Evolutionary conservation across 2,888 invertebrate species (phyloP).

Genomic region (Eucera pruinosa): DNA sequence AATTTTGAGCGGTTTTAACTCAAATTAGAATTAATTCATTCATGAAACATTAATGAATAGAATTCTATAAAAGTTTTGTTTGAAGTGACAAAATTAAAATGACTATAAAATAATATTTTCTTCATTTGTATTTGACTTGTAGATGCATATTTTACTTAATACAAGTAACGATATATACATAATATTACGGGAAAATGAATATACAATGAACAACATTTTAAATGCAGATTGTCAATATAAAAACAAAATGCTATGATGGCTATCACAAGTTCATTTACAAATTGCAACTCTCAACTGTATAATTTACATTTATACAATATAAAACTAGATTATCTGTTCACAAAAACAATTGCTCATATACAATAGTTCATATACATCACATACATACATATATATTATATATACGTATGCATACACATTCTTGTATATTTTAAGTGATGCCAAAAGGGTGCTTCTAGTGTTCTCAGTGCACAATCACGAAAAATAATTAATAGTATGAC

Average conservation of each 20-base stretch:
- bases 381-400: slow-evolving; percentile 67
- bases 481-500: slow-evolving; percentile 75
- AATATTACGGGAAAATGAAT: slow-evolving; percentile 22
- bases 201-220: slow-evolving; percentile 33
- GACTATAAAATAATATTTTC: slow-evolving; percentile 28
- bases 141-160: slow-evolving; percentile 8
- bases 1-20: slow-evolving; percentile 23
- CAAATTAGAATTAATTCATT: slow-evolving; percentile 33
- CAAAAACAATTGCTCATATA: slow-evolving; percentile 66
- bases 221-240: slow-evolving; percentile 50
- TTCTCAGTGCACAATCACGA: slow-evolving; percentile 69
- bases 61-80: slow-evolving; percentile 23
- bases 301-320: slow-evolving; percentile 79
- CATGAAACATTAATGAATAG: slow-evolving; percentile 27
- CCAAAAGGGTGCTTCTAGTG: slow-evolving; percentile 62
- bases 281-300: slow-evolving; percentile 72
- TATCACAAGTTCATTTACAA: slow-evolving; percentile 67
- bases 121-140: slow-evolving; percentile 19
- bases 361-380: slow-evolving; percentile 72
- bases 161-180: slow-evolving; percentile 39
- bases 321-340: slow-evolving; percentile 81
- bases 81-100: slow-evolving; percentile 15
- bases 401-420: slow-evolving; percentile 67
- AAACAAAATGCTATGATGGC: slow-evolving; percentile 71
- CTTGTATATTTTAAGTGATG: slow-evolving; percentile 55